Percentiles rank a stretch among this genome's conserved stretches.
Evolutionary conservation across 1,140 invertebrate genomes (phyloP).

Genomic region (Aplysia californica): DNA sequence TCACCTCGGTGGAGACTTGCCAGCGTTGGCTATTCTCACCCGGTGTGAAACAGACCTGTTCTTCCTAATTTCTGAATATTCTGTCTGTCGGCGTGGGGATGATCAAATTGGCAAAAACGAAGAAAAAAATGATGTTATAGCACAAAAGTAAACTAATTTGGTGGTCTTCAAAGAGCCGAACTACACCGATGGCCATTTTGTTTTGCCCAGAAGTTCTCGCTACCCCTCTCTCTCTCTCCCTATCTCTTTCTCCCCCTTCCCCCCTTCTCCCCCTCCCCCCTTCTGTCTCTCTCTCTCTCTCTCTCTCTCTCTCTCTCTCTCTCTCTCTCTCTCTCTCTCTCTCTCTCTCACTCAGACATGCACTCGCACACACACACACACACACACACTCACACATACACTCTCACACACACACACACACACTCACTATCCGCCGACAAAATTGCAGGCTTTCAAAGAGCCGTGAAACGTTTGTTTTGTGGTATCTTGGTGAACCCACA

Average conservation of each 20-base stretch:
- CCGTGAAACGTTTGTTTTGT: too few relatives aligned
- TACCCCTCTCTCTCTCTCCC: not conserved
- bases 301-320: constrained; percentile 10
- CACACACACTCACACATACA: not conserved
- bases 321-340: not conserved
- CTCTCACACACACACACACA: not conserved
- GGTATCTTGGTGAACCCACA: too few relatives aligned
- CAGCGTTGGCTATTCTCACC: too few relatives aligned
- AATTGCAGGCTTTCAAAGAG: not conserved
- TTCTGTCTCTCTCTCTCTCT: not conserved
- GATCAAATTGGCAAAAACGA: not conserved
- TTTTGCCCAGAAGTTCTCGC: not conserved
- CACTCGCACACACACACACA: not conserved
- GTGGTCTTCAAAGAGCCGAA: not conserved
- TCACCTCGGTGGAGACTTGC: too few relatives aligned
- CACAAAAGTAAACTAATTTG: not conserved
- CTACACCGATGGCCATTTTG: not conserved
- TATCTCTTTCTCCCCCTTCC: not conserved
- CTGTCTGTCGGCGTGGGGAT: too few relatives aligned
- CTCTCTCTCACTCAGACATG: not conserved
- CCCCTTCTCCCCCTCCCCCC: not conserved
- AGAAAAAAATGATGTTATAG: not conserved
- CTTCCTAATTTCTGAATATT: too few relatives aligned
- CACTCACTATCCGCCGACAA: not conserved
- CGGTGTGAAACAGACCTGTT: too few relatives aligned